Percentiles rank a stretch among this genome's conserved stretches.
phyloP scores from a whole-genome alignment of 2,797 vertebrate genomes.

The Rhadinocentrus ornatus region DNA sequence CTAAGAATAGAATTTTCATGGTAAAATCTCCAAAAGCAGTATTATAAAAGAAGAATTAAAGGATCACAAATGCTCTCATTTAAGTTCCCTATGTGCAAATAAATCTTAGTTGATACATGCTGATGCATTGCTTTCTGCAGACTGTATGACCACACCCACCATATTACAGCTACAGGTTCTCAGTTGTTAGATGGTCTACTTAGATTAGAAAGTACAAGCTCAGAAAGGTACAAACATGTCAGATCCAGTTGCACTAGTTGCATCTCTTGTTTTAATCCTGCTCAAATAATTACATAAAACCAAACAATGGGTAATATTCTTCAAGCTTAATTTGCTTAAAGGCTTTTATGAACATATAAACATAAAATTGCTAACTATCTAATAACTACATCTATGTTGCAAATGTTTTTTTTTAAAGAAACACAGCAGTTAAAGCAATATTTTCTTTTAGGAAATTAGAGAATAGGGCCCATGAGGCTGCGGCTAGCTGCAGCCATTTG shows the following conservation, averaged over 20 bases:
- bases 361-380: neutral
- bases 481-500: neutral
- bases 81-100: neutral
- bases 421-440: neutral
- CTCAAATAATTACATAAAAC: neutral
- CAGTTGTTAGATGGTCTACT: constrained; percentile 39
- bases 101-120: neutral
- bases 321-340: neutral
- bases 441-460: neutral
- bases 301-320: neutral
- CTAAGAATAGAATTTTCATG: constrained; percentile 2
- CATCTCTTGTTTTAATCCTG: neutral
- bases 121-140: neutral
- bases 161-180: constrained; percentile 48
- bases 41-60: constrained; percentile 13
- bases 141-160: constrained; percentile 33
- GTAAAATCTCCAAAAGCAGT: neutral
- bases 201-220: constrained; percentile 9
- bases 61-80: constrained; percentile 22
- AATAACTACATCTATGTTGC: neutral
- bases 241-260: neutral
- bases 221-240: constrained; percentile 6
- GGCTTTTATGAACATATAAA: too few relatives aligned
- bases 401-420: neutral
- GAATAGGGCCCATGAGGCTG: neutral